Conservation (phyloP, 2,113 vertebrate genomes). For the Thinocorus orbignyianus region DNA sequence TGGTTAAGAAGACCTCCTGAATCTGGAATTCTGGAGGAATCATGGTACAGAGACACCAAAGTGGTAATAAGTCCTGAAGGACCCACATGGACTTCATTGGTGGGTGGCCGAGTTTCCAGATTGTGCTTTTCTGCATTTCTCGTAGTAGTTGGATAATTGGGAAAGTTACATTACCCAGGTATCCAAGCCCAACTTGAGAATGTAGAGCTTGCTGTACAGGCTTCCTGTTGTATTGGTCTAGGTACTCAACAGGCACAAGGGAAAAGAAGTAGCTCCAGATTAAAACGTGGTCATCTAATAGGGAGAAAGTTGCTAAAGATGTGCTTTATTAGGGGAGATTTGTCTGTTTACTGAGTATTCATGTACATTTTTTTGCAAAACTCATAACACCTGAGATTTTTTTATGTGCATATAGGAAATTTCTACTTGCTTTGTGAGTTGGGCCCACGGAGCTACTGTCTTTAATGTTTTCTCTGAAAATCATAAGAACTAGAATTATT, state of each 20-base stretch:
- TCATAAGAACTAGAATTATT: neutral
- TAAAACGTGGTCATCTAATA: neutral
- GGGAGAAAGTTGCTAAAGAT: neutral
- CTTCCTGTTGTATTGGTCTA: neutral
- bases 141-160: neutral
- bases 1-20: neutral
- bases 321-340: neutral
- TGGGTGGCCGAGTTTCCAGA: neutral
- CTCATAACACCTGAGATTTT: neutral
- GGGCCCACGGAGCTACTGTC: neutral
- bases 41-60: neutral
- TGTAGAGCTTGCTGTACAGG: neutral
- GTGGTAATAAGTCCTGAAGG: neutral
- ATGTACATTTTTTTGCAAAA: neutral
- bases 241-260: neutral
- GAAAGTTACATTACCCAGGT: neutral
- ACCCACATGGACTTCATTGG: neutral
- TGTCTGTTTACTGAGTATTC: neutral
- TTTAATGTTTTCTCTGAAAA: neutral
- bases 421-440: neutral
- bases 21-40: neutral
- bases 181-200: neutral
- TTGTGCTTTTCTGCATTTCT: neutral
- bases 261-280: neutral
- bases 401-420: neutral